These are phyloP conservation scores for Pseudomyrmex flavicornis DNA, from an alignment of 1,140 invertebrate species.

Conservation along the genomic window DNA sequence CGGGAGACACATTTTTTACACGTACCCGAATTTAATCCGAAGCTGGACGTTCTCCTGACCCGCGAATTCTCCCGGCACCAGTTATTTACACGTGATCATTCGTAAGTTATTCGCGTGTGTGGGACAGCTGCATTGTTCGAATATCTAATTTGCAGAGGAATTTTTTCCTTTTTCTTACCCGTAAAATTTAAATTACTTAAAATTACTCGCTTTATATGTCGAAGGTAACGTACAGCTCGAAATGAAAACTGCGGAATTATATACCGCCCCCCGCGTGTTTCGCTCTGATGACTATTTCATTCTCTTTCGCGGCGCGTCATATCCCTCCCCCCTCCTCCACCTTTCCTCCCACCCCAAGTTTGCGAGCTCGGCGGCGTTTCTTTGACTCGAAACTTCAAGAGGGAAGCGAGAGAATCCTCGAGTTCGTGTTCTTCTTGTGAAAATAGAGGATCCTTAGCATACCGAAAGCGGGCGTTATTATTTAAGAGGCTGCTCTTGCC, in stretches of 20 bases:
- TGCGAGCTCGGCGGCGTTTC: constrained; percentile 46
- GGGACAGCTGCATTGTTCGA: too few species aligned
- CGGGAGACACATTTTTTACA: too few species aligned
- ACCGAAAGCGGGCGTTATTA: constrained; percentile 52
- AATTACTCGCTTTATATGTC: neutral
- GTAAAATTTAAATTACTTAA: constrained; percentile 11
- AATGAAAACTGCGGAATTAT: constrained; percentile 48
- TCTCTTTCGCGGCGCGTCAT: constrained; percentile 52
- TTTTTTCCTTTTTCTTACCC: neutral
- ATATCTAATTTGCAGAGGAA: too few species aligned
- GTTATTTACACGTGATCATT: too few species aligned
- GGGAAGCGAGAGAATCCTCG: constrained; percentile 39
- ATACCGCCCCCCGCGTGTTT: constrained; percentile 24
- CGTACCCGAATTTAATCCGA: too few species aligned
- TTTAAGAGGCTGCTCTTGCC: constrained; percentile 55
- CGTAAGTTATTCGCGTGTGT: too few species aligned
- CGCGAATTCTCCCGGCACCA: too few species aligned
- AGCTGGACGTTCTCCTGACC: too few species aligned
- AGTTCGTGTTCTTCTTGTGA: constrained; percentile 46
- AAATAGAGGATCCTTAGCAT: constrained; percentile 54
- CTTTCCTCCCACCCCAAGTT: constrained; percentile 3
- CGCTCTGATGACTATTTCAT: constrained; percentile 55
- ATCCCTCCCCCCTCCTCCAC: too few species aligned
- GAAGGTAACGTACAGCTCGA: neutral
- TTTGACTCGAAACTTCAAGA: constrained; percentile 55